Base-by-base conservation (phyloP, 2,797 vertebrate species). In the Nothura maculosa region DNA sequence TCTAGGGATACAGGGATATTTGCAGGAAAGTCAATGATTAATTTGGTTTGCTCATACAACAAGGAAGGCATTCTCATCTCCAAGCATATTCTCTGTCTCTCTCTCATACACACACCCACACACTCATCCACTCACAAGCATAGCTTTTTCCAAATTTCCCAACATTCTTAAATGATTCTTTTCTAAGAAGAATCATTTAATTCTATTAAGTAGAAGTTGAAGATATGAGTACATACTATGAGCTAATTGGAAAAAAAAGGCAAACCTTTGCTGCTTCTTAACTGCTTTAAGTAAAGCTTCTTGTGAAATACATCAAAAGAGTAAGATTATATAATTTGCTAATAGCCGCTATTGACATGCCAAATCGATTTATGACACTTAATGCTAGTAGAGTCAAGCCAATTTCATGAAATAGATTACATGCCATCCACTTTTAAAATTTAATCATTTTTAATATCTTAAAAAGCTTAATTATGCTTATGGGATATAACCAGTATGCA, bases 171-270 rank as follows among this genome's bases (percentile, higher is more conserved):
- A n/a, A n/a, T n/a, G n/a, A n/a, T n/a, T n/a, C n/a, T 94, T 91
- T 82, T 90, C 94, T 81, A 90, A 94, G 73, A 96, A 94, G 73
- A 96, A 94, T 83, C 55, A 89, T 69, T 94, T 94, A 85, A 95
- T 91, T 94, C 40, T 84, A 78, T 87, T 96, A 72, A 82, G 28
- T 74, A 58, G 54, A 95, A 94, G 76, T 96, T 91, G 92, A 96
- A 90, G 75, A 88, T 85, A 96, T 52, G 74, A 50, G 73, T 81
- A 92, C 54, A 66, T 58, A 80, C 78, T 90, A 85, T 90, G 93
- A 94, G 91, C 85, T 87, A 94, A 91, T 42, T 96, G 67, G 22
- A 58, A 30, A 40, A 62, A 68, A 87, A 68, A 42, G 47, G 73
- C 83, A 63, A 55, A 93, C 62, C 25, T 89, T 81, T 28, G 66